Conservation (phyloP, 1,140 invertebrate species). For the Cryptotermes secundus region DNA sequence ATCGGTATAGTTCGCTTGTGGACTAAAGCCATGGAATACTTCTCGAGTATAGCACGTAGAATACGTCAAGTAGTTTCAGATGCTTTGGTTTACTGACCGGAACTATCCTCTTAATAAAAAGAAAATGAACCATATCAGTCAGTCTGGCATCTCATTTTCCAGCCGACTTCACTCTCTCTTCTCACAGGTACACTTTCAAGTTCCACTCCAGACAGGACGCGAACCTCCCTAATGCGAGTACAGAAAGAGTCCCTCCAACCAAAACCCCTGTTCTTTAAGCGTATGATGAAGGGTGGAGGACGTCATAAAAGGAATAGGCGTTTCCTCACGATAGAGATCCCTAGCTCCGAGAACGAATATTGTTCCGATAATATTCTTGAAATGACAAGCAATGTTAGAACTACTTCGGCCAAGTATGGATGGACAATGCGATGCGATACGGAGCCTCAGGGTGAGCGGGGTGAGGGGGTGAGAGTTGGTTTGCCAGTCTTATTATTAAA, state of each 20-base stretch:
- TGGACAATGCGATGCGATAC: neutral
- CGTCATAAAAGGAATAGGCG: neutral
- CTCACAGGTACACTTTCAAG: neutral
- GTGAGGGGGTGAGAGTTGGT: too few species aligned
- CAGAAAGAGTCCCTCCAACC: neutral
- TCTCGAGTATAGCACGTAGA: too few species aligned
- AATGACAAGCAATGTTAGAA: constrained; percentile 1
- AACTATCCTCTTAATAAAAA: too few species aligned
- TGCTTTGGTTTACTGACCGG: too few species aligned
- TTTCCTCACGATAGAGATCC: constrained; percentile 6
- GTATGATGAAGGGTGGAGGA: neutral
- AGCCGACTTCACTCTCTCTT: neutral
- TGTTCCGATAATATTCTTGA: constrained; percentile 19
- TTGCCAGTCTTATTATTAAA: neutral
- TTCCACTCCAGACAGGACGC: neutral
- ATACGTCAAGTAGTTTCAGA: too few species aligned
- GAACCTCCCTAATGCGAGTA: neutral
- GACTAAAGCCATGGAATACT: too few species aligned
- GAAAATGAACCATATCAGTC: too few species aligned
- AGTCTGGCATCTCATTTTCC: neutral
- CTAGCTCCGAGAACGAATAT: neutral
- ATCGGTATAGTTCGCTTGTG: too few species aligned
- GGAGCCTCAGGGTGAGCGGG: neutral
- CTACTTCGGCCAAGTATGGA: neutral
- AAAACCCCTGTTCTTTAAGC: neutral